Conservation (phyloP, 2,888 invertebrate genomes). For the Ashinkailepas kermadecensis region DNA sequence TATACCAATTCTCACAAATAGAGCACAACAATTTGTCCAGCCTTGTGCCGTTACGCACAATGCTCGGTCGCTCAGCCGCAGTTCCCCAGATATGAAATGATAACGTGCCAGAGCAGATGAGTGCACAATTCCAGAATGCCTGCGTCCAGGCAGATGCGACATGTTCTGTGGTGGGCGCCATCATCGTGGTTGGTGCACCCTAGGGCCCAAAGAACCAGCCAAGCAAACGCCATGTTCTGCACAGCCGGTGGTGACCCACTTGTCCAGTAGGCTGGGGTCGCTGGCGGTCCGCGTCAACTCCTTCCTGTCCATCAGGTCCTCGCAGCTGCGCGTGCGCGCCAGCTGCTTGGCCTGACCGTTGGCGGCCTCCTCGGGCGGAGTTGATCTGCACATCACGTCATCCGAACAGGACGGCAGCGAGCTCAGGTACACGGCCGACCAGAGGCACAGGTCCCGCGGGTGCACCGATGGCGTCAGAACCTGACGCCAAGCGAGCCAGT, state of each 20-base stretch:
- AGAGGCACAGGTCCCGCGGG: constrained; percentile 71
- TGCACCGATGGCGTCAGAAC: constrained; percentile 80
- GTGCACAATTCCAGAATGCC: no score
- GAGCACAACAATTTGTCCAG: no score
- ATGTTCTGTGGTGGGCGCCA: no score
- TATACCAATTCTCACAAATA: no score
- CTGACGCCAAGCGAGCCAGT: constrained; percentile 14
- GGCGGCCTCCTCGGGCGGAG: constrained; percentile 41
- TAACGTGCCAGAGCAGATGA: no score
- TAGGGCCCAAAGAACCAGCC: no score
- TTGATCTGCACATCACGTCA: constrained; percentile 27
- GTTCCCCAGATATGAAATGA: no score
- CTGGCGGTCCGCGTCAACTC: constrained; percentile 63
- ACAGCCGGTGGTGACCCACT: constrained; percentile 46
- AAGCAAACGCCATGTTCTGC: no score
- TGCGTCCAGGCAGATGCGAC: no score
- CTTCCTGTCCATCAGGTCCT: constrained; percentile 23
- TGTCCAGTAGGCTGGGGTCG: constrained; percentile 74
- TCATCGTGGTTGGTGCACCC: no score
- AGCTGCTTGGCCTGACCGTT: constrained; percentile 52
- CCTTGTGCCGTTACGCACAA: no score
- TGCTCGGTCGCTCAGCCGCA: no score
- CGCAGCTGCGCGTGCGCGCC: constrained; percentile 39
- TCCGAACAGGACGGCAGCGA: constrained; percentile 27
- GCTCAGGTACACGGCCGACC: constrained; percentile 78